Base-by-base conservation (phyloP, 1,140 invertebrate species). In the Rhyacophila brunnea region DNA sequence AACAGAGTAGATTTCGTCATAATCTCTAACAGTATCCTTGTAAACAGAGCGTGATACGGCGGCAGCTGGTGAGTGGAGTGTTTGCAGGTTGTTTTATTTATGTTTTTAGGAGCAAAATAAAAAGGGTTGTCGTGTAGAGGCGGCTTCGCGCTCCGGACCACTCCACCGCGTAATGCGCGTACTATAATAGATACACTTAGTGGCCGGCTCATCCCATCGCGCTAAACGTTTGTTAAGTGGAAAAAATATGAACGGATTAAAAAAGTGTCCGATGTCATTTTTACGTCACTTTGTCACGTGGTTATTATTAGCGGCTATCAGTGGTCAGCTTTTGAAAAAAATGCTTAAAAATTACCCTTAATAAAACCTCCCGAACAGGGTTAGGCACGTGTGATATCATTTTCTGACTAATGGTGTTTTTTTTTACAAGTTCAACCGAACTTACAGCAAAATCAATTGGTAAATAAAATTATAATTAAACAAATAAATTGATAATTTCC, bases 31-130 rank as follows among this genome's bases (percentile, higher is more conserved):
- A 23, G 42, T 52, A 52, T 57, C 54, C 55, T 61, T 51, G 60
- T 57, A 52, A 56, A 61, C 35, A 51, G 36, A 48, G 51, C 60
- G 50, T 53, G 48, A 62, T 38, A n/a, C n/a, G n/a, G 51, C 50
- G 32, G 28, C 13, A 35, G 54, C 19, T 50, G 55, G 48, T 40
- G 14, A 14, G 17, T 19, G 11, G 51, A 40, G 38, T 15, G 15
- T 40, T 15, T 40, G 38, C 28, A 34, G 51, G 40, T 58, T 62
- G 60, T 58, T 58, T 62, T 62, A 57, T 62, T 58, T 62, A 46
- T 51, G 35, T 54, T 58, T 58, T 47, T 54, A 46, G 45, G 48
- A 58, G 50, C 48, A 58, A 57, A 62, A 58, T 58, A 62, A 62
- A 58, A 62, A 28, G 60, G 54, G 23, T 57, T 62, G 35, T 36